Conservation (phyloP, 2,113 vertebrate species). For the Amphilophus citrinellus region DNA sequence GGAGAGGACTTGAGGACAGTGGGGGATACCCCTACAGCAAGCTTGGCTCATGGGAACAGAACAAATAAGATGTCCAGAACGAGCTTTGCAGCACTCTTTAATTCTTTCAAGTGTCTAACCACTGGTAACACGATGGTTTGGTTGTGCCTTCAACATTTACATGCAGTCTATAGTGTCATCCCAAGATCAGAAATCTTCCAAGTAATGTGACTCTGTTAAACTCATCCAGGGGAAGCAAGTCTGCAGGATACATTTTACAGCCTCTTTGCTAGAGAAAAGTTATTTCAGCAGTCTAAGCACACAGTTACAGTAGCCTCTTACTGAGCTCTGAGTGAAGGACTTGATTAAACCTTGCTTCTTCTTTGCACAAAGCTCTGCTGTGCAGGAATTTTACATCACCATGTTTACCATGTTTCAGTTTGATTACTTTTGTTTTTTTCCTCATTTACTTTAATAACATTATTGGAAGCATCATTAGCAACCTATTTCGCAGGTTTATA, state of each 20-base stretch:
- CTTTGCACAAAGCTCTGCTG: too few relatives aligned
- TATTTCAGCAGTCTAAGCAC: neutral
- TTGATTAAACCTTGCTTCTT: too few relatives aligned
- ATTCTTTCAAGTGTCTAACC: neutral
- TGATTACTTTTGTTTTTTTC: too few relatives aligned
- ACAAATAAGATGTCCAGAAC: slow-evolving; percentile 43
- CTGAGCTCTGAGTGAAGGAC: neutral
- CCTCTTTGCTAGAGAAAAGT: neutral
- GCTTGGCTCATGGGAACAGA: slow-evolving; percentile 59
- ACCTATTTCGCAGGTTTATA: neutral
- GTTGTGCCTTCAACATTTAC: neutral
- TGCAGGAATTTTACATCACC: too few relatives aligned
- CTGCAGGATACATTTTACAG: neutral
- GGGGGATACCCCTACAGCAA: slow-evolving; percentile 39
- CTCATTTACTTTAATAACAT: too few relatives aligned
- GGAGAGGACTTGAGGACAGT: slow-evolving; percentile 52
- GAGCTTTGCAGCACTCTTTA: neutral
- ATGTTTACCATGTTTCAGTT: too few relatives aligned
- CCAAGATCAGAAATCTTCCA: neutral
- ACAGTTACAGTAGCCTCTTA: neutral
- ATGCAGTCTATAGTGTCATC: neutral
- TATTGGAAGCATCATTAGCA: too few relatives aligned
- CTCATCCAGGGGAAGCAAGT: neutral
- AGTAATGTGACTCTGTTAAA: neutral
- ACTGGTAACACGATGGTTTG: neutral